Evolutionary conservation across 2,888 invertebrate genomes (phyloP).

Genomic region (Idaea straminata): DNA sequence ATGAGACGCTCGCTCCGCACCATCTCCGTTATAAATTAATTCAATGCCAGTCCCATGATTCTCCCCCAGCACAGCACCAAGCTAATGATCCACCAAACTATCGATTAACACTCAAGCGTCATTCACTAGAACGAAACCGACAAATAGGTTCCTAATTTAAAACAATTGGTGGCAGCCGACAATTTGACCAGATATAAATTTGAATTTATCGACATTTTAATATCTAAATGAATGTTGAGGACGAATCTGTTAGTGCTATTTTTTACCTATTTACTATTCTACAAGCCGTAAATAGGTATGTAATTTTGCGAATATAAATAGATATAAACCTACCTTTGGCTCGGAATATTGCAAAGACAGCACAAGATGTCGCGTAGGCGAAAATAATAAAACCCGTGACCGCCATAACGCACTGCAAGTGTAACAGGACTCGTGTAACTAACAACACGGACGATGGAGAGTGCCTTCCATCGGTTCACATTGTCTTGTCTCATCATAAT

Average conservation of each 20-base stretch:
- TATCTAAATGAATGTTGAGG: slow-evolving; percentile 38
- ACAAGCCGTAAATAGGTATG: slow-evolving; percentile 9
- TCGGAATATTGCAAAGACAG: slow-evolving; percentile 17
- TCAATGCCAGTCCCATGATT: slow-evolving; percentile 16
- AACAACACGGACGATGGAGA: slow-evolving; percentile 21
- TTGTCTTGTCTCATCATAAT: slow-evolving; percentile 18
- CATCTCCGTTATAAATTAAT: slow-evolving; percentile 12
- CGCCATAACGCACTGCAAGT: slow-evolving; percentile 21
- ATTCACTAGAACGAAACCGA: slow-evolving; percentile 48
- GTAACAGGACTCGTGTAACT: slow-evolving; percentile 22
- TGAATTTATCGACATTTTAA: slow-evolving; percentile 38
- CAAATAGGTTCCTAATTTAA: slow-evolving; percentile 69
- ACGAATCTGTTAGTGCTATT: slow-evolving; percentile 31
- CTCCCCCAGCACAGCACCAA: slow-evolving; percentile 29
- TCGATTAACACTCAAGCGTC: slow-evolving; percentile 54
- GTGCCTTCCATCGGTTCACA: slow-evolving; percentile 4
- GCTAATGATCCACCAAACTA: slow-evolving; percentile 37
- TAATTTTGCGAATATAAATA: slow-evolving; percentile 8
- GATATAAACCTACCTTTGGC: slow-evolving; percentile 29
- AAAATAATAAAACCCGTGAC: slow-evolving; percentile 16
- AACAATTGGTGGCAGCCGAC: slow-evolving; percentile 57
- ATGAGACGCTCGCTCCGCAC: slow-evolving; percentile 16
- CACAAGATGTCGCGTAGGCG: slow-evolving; percentile 13
- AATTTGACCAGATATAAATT: slow-evolving; percentile 41
- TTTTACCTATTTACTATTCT: slow-evolving; percentile 20